Conservation (phyloP, 2,797 vertebrate genomes). For the Cirrhinus mrigala region DNA sequence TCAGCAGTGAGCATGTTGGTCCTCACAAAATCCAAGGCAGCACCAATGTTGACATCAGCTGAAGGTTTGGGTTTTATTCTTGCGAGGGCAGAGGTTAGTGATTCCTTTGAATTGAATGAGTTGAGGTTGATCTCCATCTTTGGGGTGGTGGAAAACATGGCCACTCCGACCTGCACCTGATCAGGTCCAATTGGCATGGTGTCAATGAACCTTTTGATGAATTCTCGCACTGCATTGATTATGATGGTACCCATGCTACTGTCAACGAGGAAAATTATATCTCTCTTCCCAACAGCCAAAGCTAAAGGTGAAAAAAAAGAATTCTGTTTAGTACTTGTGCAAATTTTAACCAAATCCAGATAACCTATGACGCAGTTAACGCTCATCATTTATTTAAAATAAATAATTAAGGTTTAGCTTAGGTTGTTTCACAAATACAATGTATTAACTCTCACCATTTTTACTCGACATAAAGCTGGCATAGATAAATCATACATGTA, state of each 20-base stretch:
- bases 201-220: conserved; percentile 84
- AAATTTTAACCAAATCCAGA: conserved; percentile 20
- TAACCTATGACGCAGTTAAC: not conserved
- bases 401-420: not conserved
- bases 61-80: conserved; percentile 78
- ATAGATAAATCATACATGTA: not conserved
- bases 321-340: not conserved
- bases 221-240: conserved; percentile 84
- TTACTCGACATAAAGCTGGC: not conserved
- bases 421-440: not conserved
- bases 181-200: conserved; percentile 88
- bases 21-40: conserved; percentile 86
- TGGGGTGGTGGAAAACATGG: conserved; percentile 80
- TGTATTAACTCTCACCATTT: not conserved
- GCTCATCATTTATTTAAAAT: not conserved
- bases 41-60: conserved; percentile 81
- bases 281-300: conserved; percentile 86
- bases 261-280: conserved; percentile 96
- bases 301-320: conserved; percentile 76
- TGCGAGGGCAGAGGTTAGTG: conserved; percentile 71
- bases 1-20: conserved; percentile 81
- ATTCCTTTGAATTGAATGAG: conserved; percentile 73
- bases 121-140: conserved; percentile 88
- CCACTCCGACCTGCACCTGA: conserved; percentile 87
- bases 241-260: conserved; percentile 81